Conservation (phyloP, 2,797 vertebrate genomes). For the Oreortyx pictus region DNA sequence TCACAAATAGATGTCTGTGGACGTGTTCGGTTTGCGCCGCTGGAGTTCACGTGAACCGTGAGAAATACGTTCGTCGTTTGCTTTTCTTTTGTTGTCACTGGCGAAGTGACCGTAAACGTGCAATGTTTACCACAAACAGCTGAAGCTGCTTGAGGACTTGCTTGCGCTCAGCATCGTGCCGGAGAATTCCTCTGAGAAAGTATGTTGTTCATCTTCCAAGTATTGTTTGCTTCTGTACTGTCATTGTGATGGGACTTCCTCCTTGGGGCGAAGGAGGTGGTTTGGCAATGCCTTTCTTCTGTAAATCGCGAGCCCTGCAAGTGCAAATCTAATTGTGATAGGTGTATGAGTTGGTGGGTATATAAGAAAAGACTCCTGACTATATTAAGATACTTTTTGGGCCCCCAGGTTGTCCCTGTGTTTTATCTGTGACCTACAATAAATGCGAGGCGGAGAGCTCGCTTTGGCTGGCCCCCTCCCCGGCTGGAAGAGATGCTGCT, state of each 20-base stretch:
- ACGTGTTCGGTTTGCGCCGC: neutral
- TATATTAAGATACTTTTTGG: neutral
- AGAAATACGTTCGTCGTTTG: neutral
- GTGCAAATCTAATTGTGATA: neutral
- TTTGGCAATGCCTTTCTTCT: neutral
- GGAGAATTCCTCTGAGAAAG: neutral
- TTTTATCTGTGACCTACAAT: conserved; percentile 27
- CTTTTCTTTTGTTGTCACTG: neutral
- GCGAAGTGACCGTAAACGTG: neutral
- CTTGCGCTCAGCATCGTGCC: neutral
- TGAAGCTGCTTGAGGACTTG: neutral
- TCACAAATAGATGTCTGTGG: neutral
- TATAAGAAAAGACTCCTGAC: neutral
- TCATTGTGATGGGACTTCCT: neutral
- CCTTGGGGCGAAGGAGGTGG: neutral
- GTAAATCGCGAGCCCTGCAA: conserved; percentile 8
- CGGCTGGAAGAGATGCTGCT: neutral
- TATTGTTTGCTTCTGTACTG: neutral
- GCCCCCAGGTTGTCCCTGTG: neutral
- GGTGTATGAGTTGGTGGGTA: neutral
- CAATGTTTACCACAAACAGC: neutral
- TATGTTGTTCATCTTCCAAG: neutral
- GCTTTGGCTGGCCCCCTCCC: neutral
- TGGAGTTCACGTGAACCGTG: neutral
- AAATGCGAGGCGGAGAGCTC: neutral